phyloP scores from a whole-genome alignment of 2,113 vertebrate species.

The Carassius carassius region DNA sequence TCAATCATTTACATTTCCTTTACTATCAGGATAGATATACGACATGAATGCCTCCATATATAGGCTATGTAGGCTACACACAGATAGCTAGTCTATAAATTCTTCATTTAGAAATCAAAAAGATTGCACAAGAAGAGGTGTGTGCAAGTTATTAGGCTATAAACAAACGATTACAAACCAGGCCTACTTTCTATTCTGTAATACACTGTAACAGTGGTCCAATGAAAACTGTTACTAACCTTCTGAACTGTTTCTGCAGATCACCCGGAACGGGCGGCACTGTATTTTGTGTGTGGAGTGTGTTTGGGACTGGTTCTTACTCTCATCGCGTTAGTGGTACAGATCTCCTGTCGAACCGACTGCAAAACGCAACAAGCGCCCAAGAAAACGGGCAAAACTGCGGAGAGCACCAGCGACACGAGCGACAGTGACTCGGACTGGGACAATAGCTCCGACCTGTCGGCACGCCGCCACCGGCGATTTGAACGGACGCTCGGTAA shows the following conservation, averaged over 20 bases:
- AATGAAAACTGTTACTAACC: neutral
- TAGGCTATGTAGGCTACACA: too few relatives aligned
- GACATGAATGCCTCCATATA: too few relatives aligned
- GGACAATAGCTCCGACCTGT: slow-evolving; percentile 78
- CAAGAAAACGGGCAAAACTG: slow-evolving; percentile 65
- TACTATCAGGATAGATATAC: too few relatives aligned
- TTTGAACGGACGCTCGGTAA: slow-evolving; percentile 90
- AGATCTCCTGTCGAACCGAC: slow-evolving; percentile 88
- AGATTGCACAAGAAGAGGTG: too few relatives aligned
- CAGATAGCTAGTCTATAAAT: too few relatives aligned
- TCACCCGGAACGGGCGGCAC: slow-evolving; percentile 85
- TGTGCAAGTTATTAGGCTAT: neutral
- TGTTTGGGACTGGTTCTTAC: slow-evolving; percentile 88
- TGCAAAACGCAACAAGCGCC: slow-evolving; percentile 70
- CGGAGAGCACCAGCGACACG: slow-evolving; percentile 71
- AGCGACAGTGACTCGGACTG: slow-evolving; percentile 80
- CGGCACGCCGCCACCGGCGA: slow-evolving; percentile 81
- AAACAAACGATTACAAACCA: neutral
- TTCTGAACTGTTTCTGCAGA: slow-evolving; percentile 71
- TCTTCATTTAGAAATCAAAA: too few relatives aligned
- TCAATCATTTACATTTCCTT: too few relatives aligned
- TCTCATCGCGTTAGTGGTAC: slow-evolving; percentile 85
- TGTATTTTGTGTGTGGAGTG: slow-evolving; percentile 91
- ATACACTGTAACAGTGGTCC: neutral
- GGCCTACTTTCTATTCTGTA: neutral